Evolutionary conservation across 2,113 vertebrate genomes (phyloP), one percentile per base, ranked within the genome.

Genomic region (Labrus mixtus): DNA sequence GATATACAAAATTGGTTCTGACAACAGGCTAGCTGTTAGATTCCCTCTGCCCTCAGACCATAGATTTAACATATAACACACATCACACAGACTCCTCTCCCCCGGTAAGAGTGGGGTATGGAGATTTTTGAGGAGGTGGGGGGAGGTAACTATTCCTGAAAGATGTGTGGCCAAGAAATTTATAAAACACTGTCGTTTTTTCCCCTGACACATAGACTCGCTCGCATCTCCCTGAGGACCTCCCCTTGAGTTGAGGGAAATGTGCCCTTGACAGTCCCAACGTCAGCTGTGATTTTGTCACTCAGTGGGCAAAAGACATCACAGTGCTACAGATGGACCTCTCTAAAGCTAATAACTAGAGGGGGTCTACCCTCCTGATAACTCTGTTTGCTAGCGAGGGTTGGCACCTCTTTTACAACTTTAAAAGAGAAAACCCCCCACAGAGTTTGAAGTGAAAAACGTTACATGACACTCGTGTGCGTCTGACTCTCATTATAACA

Each of bases 261-360:
- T 84, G 79, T 87, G 89, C 86, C 88, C 90, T 90, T 89, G 90
- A 89, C 87, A 78, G 84, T 87, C 64, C 70, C 23, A 68, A 82
- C 79, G 87, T 92, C 90, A 93, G 87, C 84, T 90, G 83, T 87
- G 83, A 92, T 94, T 94, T 92, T 91, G 90, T 92, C 91, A 92
- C 85, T 87, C 85, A 85, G 77, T 80, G 69, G 90, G 82, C 56
- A 19, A 82, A 88, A 87, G 83, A 80, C 64, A 73, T 72, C 64
- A 68, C 69, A 73, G 66, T 57, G 69, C 75, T 22, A 58, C 56
- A 74, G 58, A 79, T 53, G 73, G 64, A 79, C 83, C 67, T 82
- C 77, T 73, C 78, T 79, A 72, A 79, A 83, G 60, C 81, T 82
- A 85, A 88, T 82, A 83, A 84, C 83, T 76, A 67, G 53, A 73